phyloP scores from a whole-genome alignment of 2,888 invertebrate genomes.

The Athrips mouffetella region DNA sequence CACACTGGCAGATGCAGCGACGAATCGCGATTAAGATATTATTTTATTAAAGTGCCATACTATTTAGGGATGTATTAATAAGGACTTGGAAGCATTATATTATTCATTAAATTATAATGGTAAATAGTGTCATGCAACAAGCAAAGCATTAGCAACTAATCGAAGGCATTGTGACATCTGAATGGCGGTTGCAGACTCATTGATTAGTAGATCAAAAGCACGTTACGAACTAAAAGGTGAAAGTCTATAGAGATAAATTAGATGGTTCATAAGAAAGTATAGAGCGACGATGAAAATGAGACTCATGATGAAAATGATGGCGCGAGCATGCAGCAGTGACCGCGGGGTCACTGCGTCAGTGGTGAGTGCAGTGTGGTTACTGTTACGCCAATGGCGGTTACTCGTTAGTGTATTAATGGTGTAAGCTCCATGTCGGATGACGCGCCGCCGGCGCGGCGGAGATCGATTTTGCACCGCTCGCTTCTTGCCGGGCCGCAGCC shows the following conservation, averaged over 20 bases:
- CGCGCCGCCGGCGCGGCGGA: conserved; percentile 52
- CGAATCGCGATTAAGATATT: conserved; percentile 55
- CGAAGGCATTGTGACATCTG: conserved; percentile 24
- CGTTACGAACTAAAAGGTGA: conserved; percentile 3
- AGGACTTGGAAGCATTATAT: conserved; percentile 52
- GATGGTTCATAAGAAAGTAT: conserved; percentile 17
- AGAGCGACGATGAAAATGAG: conserved; percentile 29
- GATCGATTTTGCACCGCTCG: conserved; percentile 79
- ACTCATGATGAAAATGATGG: conserved; percentile 34
- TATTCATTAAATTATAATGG: conserved; percentile 42
- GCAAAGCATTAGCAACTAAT: conserved; percentile 48
- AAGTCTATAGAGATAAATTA: conserved; percentile 16
- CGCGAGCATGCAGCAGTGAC: conserved; percentile 43
- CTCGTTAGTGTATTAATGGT: conserved; percentile 76
- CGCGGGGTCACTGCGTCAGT: conserved; percentile 34
- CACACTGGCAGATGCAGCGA: conserved; percentile 64
- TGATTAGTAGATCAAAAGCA: conserved; percentile 21
- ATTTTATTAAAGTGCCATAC: conserved; percentile 75
- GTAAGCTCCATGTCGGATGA: conserved; percentile 72
- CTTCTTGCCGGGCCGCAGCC: conserved; percentile 44
- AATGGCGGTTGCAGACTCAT: conserved; percentile 15
- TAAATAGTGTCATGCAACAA: conserved; percentile 55
- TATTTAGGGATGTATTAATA: conserved; percentile 64
- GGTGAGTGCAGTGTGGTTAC: conserved; percentile 61
- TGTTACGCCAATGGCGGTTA: conserved; percentile 55